Percentiles rank a stretch among this genome's conserved stretches.
phyloP scores from a whole-genome alignment of 2,888 invertebrate genomes.

The Belgica antarctica region DNA sequence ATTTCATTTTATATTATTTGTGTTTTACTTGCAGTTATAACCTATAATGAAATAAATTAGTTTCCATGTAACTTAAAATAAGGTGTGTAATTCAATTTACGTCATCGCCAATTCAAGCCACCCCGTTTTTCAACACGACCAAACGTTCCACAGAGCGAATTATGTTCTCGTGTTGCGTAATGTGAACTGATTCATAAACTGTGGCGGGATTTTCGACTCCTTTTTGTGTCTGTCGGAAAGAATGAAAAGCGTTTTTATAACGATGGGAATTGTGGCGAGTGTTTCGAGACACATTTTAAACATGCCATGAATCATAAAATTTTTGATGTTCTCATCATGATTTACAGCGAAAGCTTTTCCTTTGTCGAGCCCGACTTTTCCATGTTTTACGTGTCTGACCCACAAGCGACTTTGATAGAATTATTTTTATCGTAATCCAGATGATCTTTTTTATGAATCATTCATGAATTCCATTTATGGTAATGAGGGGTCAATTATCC shows the following conservation, averaged over 20 bases:
- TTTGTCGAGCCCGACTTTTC: not conserved
- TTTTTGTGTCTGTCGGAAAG: not conserved
- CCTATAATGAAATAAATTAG: too few species aligned
- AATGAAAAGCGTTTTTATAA: not conserved
- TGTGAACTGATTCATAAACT: slow-evolving; percentile 35
- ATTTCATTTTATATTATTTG: not conserved
- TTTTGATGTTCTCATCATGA: slow-evolving; percentile 7
- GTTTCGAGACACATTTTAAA: slow-evolving; percentile 22
- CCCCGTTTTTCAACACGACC: too few species aligned
- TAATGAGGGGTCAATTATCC: slow-evolving; percentile 28
- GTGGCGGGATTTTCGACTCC: slow-evolving; percentile 11
- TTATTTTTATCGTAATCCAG: slow-evolving; percentile 24
- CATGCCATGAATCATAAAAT: not conserved
- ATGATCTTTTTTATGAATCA: slow-evolving; percentile 24
- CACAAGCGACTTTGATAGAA: slow-evolving; percentile 8
- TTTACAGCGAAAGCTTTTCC: not conserved
- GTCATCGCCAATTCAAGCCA: too few species aligned
- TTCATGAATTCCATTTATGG: slow-evolving; percentile 38
- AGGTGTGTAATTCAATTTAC: too few species aligned
- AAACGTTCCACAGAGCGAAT: too few species aligned
- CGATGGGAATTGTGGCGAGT: slow-evolving; percentile 9
- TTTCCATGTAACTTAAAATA: too few species aligned
- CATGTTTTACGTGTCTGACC: not conserved
- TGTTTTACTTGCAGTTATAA: too few species aligned
- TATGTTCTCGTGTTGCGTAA: slow-evolving; percentile 26